phyloP scores from a whole-genome alignment of 2,113 vertebrate genomes.

The Ramphastos sulfuratus region DNA sequence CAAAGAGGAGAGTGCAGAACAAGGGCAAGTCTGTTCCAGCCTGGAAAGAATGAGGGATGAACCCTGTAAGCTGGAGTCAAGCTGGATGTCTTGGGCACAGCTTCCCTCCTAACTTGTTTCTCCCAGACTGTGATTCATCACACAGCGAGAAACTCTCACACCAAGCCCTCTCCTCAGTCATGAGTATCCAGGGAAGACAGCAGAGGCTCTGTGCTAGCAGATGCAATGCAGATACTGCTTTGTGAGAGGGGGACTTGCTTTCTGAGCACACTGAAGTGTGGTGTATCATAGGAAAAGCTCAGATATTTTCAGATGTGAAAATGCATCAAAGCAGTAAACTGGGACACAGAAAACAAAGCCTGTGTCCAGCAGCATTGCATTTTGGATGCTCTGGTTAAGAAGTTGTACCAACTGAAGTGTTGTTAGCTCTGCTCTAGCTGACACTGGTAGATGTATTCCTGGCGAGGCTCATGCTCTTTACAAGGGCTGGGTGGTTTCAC shows the following conservation, averaged over 20 bases:
- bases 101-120: background rate
- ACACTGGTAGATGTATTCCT: background rate
- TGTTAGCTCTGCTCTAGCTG: background rate
- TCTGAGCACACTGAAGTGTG: background rate
- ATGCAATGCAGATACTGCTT: background rate
- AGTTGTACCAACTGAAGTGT: background rate
- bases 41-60: background rate
- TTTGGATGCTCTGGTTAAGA: background rate
- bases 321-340: background rate
- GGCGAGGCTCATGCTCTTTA: background rate
- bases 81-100: background rate
- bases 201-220: background rate
- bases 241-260: background rate
- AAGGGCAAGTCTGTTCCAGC: background rate
- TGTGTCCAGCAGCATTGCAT: background rate
- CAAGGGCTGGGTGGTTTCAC: background rate
- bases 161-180: background rate
- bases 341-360: background rate
- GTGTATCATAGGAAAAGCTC: constrained; percentile 10
- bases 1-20: background rate
- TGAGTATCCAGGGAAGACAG: background rate
- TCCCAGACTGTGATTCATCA: background rate
- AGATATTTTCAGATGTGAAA: constrained; percentile 30
- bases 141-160: background rate
- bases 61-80: background rate